These are phyloP conservation scores for Prionchulus punctatus DNA, from an alignment of 2,888 invertebrate species.

Conservation along the genomic window DNA sequence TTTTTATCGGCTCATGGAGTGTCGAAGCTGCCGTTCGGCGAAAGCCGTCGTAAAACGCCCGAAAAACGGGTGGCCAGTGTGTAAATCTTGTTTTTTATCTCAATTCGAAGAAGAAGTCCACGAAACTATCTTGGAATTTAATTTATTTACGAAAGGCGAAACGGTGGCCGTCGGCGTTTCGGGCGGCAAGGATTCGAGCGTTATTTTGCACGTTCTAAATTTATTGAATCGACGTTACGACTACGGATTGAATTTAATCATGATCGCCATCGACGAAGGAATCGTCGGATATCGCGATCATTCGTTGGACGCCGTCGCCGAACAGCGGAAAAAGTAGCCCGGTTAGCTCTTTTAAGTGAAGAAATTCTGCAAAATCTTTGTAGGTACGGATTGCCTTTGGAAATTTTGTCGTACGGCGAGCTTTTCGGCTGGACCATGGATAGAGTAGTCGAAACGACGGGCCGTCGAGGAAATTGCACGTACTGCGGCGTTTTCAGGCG, in stretches of 20 bases:
- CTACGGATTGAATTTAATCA: slow-evolving; percentile 70
- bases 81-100: slow-evolving; percentile 23
- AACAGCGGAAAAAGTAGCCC: not conserved
- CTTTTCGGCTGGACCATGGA: slow-evolving; percentile 99
- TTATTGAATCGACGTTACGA: slow-evolving; percentile 69
- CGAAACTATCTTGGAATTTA: slow-evolving; percentile 21
- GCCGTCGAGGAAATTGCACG: slow-evolving; percentile 78
- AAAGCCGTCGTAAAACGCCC: slow-evolving; percentile 21
- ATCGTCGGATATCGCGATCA: slow-evolving; percentile 83
- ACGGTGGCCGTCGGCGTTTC: slow-evolving; percentile 29
- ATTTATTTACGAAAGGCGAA: slow-evolving; percentile 10
- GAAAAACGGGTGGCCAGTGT: slow-evolving; percentile 22
- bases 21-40: not conserved
- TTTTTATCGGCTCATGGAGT: not conserved
- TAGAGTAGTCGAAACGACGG: slow-evolving; percentile 62
- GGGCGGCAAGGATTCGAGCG: slow-evolving; percentile 64
- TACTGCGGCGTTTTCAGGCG: slow-evolving; percentile 57
- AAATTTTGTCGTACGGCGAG: slow-evolving; percentile 77
- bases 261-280: slow-evolving; percentile 90
- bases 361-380: not conserved
- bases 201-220: slow-evolving; percentile 67
- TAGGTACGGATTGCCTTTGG: slow-evolving; percentile 61
- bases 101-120: slow-evolving; percentile 30
- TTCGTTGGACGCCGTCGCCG: slow-evolving; percentile 81
- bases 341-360: not conserved